Evolutionary conservation across 2,797 vertebrate species (phyloP), one percentile per base, ranked within the genome.

Genomic region (Galago senegalensis): DNA sequence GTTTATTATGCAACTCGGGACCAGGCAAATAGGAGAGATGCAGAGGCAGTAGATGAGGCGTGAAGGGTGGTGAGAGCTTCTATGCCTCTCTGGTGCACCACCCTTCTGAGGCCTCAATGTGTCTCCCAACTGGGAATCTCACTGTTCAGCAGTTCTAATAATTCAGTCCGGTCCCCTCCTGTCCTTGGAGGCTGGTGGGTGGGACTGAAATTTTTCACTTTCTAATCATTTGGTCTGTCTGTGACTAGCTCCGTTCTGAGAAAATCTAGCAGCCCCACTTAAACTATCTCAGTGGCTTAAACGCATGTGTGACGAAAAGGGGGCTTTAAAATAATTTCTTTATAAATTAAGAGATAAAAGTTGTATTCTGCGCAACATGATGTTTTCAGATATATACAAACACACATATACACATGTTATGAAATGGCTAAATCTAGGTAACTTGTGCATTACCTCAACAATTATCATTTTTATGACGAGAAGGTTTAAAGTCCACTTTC

Each of bases 201-300:
- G 10, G 20, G 20, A 7, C 11, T 72, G 12, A 69, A 70, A 29
- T 20, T 34, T 80, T 60, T 40, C 90, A 3, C 8, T 6, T 7
- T 72, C 6, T 56, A 56, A 80, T 63, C 69, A 83, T 77, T 82
- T 75, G 27, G 16, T 63, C 53, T 84, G 73, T 87, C 34, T 87
- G 8, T 82, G 79, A 40, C 40, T 31, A 79, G 82, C 11, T 16
- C 46, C 31, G 56, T 73, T 46, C 29, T 67, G 82, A 73, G 18
- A n/a, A 56, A 60, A 25, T 31, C 31, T 21, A 5, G 49, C 43
- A 16, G 27, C 31, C 40, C 17, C 56, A 18, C 17, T 23, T 16
- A 18, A 3, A 8, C 63, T 81, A 21, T 49, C 17, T 3, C 65
- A 61, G 63, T 53, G 43, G 14, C 37, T 56, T 86, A 69, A 90